phyloP scores from a whole-genome alignment of 2,797 vertebrate species.

The Limosa lapponica region DNA sequence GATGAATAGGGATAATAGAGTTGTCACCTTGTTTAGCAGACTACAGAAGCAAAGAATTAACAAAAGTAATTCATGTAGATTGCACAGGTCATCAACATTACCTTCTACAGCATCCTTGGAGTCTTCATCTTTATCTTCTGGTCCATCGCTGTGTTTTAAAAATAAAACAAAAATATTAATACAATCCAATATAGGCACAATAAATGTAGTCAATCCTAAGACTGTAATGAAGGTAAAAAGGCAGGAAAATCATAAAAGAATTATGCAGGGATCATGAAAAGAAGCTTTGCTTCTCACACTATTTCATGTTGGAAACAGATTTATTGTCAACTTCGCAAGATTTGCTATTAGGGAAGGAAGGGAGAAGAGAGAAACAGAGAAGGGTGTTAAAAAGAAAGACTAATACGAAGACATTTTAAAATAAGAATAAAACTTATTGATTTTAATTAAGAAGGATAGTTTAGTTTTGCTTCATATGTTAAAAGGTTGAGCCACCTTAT shows the following conservation, averaged over 20 bases:
- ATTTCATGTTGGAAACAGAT: conserved; percentile 68
- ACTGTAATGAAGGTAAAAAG: conserved; percentile 43
- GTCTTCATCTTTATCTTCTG: conserved; percentile 91
- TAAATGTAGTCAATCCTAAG: conserved; percentile 36
- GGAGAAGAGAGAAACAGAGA: neutral
- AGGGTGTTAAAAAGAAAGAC: neutral
- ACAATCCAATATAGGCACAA: neutral
- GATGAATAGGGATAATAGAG: neutral
- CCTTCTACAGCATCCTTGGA: conserved; percentile 85
- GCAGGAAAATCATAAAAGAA: conserved; percentile 51
- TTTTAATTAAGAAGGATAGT: neutral
- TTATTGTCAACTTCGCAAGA: neutral
- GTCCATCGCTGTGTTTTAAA: conserved; percentile 85
- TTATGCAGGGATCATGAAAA: conserved; percentile 51
- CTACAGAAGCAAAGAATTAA: neutral
- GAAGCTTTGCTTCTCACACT: conserved; percentile 78
- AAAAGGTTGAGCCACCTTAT: neutral
- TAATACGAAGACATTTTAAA: neutral
- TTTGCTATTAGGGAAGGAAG: neutral
- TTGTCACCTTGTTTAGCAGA: neutral
- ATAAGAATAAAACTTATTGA: neutral
- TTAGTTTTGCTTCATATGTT: neutral
- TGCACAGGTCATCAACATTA: conserved; percentile 55
- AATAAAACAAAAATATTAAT: conserved; percentile 20
- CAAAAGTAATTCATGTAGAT: neutral